phyloP scores from a whole-genome alignment of 2,797 vertebrate genomes.

The Percopsis omiscomaycus region DNA sequence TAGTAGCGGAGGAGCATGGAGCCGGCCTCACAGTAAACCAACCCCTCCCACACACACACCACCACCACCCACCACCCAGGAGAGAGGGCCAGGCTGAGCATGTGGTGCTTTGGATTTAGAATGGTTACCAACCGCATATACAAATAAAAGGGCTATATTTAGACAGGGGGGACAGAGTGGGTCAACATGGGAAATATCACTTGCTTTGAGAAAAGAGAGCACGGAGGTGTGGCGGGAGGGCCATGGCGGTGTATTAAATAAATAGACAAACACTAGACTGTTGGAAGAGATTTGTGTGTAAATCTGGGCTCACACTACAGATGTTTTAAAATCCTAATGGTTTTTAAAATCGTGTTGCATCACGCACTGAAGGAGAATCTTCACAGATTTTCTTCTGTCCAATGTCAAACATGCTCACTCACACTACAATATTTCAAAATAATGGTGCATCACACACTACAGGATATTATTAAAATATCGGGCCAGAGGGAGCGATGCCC shows the following conservation, averaged over 20 bases:
- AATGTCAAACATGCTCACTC: no score
- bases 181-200: slow-evolving; percentile 64
- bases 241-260: slow-evolving; percentile 37
- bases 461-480: no score
- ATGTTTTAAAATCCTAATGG: no score
- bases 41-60: slow-evolving; percentile 17
- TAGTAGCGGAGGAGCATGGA: slow-evolving; percentile 30
- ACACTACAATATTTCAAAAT: no score
- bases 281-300: background rate
- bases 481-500: no score
- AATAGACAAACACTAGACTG: slow-evolving; percentile 36
- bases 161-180: slow-evolving; percentile 47
- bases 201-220: slow-evolving; percentile 40
- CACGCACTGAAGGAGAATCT: no score
- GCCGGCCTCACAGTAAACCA: slow-evolving; percentile 62
- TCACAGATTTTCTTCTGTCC: no score
- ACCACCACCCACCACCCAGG: slow-evolving; percentile 24
- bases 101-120: slow-evolving; percentile 83
- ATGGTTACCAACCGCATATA: slow-evolving; percentile 82
- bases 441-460: no score
- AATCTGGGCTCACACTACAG: no score
- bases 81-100: slow-evolving; percentile 58
- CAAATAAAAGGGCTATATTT: slow-evolving; percentile 81
- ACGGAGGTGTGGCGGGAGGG: slow-evolving; percentile 32
- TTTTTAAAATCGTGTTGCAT: no score